Percentiles rank a stretch among this genome's conserved stretches.
phyloP scores from a whole-genome alignment of 1,140 invertebrate genomes.

The Pteromalus puparum region DNA sequence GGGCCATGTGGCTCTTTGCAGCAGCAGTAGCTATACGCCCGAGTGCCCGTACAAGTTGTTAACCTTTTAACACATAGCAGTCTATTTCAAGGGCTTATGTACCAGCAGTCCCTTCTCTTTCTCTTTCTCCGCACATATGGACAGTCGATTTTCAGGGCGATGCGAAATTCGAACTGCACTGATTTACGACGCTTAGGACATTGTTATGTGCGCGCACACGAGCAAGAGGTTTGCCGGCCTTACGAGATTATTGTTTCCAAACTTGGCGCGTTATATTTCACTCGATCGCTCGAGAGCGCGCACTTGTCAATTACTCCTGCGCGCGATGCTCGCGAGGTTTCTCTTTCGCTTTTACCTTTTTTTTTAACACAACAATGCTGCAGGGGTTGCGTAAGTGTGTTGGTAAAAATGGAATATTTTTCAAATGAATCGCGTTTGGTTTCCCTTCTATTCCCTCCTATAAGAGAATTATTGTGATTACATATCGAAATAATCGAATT shows the following conservation, averaged over 20 bases:
- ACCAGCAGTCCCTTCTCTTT: not conserved
- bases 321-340: not conserved
- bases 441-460: too few species aligned
- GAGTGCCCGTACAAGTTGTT: slow-evolving; percentile 31
- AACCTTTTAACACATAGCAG: slow-evolving; percentile 44
- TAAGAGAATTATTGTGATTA: too few species aligned
- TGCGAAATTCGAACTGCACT: slow-evolving; percentile 11
- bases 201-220: slow-evolving; percentile 7
- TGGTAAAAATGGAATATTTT: too few species aligned
- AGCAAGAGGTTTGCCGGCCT: not conserved
- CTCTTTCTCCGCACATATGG: not conserved
- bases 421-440: too few species aligned
- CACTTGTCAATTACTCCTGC: slow-evolving; percentile 30
- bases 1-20: slow-evolving; percentile 31
- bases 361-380: too few species aligned
- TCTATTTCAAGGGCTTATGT: slow-evolving; percentile 44
- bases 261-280: slow-evolving; percentile 43
- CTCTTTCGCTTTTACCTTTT: not conserved
- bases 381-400: too few species aligned
- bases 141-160: not conserved
- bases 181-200: slow-evolving; percentile 46
- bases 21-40: slow-evolving; percentile 8
- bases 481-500: too few species aligned
- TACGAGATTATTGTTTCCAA: slow-evolving; percentile 44
- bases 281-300: slow-evolving; percentile 3